Evolutionary conservation across 2,888 invertebrate species (phyloP).

Genomic region (Eutolmus rufibarbis): DNA sequence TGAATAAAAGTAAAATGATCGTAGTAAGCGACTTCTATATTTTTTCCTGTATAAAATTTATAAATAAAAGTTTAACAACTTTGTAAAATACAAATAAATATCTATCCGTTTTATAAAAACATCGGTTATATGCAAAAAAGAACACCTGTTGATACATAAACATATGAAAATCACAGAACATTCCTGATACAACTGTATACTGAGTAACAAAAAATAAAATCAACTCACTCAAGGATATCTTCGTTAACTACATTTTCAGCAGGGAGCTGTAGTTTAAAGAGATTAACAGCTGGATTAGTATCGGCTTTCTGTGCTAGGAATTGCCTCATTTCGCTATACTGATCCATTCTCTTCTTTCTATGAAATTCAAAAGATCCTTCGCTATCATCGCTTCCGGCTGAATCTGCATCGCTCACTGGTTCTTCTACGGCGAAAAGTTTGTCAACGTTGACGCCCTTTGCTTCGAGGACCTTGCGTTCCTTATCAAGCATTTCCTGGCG

Average conservation of each 20-base stretch:
- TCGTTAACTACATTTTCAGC: constrained; percentile 51
- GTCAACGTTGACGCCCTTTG: constrained; percentile 61
- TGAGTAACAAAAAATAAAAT: neutral
- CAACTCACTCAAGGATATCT: constrained; percentile 52
- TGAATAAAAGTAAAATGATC: neutral
- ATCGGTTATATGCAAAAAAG: neutral
- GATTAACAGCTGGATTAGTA: constrained; percentile 59
- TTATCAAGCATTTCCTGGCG: constrained; percentile 59
- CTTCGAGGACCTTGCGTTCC: constrained; percentile 57
- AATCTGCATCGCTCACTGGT: constrained; percentile 50
- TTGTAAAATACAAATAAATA: neutral
- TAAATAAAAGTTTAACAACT: neutral
- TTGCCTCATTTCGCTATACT: constrained; percentile 61
- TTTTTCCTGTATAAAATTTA: neutral
- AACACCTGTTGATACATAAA: neutral
- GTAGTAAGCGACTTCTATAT: neutral
- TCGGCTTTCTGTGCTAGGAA: constrained; percentile 60
- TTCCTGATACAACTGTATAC: neutral
- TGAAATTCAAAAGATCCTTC: constrained; percentile 55
- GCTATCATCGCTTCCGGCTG: constrained; percentile 32
- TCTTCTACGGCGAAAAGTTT: constrained; percentile 52
- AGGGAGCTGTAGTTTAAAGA: constrained; percentile 54
- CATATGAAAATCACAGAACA: constrained; percentile 8
- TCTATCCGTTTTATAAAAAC: neutral
- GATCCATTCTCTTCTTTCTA: constrained; percentile 54